Evolutionary conservation across 2,888 invertebrate genomes (phyloP), one percentile per base, ranked within the genome.

Genomic region (Caenorhabditis panamensis): DNA sequence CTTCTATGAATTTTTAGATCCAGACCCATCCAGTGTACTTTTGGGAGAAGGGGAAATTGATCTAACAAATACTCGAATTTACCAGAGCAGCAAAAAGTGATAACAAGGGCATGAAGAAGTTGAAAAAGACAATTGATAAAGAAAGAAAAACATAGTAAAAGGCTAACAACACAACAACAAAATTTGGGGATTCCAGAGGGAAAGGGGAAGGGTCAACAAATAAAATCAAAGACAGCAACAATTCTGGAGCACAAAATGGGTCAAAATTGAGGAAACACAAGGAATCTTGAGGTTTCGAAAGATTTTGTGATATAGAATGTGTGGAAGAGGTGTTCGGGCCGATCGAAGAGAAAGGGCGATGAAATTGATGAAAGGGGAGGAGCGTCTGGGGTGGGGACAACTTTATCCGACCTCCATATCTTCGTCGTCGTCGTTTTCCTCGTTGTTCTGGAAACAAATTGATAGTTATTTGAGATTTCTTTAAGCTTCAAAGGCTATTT

Each of bases 341-440:
- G n/a, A n/a, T n/a, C n/a, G n/a, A n/a, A n/a, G 49, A n/a, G 26
- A 44, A 20, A 22, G 31, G 22, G 16, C 22, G 20, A 59, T 44
- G 61, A 59, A 24, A 22, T 5, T 31, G 31, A 31, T 31, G 31
- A 31, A 31, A 31, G 31, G 4, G 31, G 31, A 9, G 5, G 31
- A 6, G 31, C 5, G 5, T 9, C 9, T 31, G 24, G 41, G 22
- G 11, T 20, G 41, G 16, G 24, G 24, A 6, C 5, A 37, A 37
- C 26, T 37, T 79, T 79, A 79, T 71, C 80, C 76, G 47, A 71
- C 62, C 51, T 80, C 80, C 80, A 80, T 80, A 36, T 80, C 79
- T 56, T 79, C 79, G n/a, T 79, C 75, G n/a, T 53, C 69, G 26
- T 72, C 67, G 5, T 64, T 51, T 36, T 67, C 47, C 16, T 59